Base-by-base conservation (phyloP, 2,797 vertebrate genomes). In the Tangara arthus region DNA sequence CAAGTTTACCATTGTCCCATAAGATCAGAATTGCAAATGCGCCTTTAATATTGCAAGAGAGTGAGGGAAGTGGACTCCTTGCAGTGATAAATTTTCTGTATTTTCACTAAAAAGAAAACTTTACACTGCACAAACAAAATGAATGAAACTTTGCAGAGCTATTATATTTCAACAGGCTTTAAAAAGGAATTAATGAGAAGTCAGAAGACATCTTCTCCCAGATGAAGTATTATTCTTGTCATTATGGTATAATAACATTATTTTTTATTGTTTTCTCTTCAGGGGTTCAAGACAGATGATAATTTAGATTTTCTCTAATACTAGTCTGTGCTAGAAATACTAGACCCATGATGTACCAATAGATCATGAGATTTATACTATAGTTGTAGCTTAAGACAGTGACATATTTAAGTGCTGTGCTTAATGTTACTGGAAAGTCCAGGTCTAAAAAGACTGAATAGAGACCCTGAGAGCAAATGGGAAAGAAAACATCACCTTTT, bases 181-280 rank as follows among this genome's bases (percentile, higher is more conserved):
- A 78, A 86, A 93, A 91, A 88, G 73, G 59, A 90, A 88, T 88
- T 91, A 92, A 83, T 83, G 72, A 85, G 57, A 93, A 95, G 57
- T 87, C 73, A 90, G 63, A 91, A 92, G 63, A 84, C 37, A 53
- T 88, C 82, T 89, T 85, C 82, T 95, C 72, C 59, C 53, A 83
- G 55, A 88, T 87, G 93, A 95, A 93, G 50, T 89, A 91, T 82
- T 94, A 91, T 70, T 93, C 84, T 90, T 94, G 89, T 91, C 90
- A 78, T 95, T 93, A 91, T 52, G 69, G 76, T 61, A 86, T 93
- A 91, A 83, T 95, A 88, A 92, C 86, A 93, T 94, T 94, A 64
- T 94, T 96, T 95, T 96, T 95, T 96, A 87, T 92, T 95, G 76
- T 95, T 93, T 95, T 95, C 81, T 94, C 83, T 85, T 89, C 84